Base-by-base conservation (phyloP, 2,113 vertebrate genomes). In the Abramis brama region DNA sequence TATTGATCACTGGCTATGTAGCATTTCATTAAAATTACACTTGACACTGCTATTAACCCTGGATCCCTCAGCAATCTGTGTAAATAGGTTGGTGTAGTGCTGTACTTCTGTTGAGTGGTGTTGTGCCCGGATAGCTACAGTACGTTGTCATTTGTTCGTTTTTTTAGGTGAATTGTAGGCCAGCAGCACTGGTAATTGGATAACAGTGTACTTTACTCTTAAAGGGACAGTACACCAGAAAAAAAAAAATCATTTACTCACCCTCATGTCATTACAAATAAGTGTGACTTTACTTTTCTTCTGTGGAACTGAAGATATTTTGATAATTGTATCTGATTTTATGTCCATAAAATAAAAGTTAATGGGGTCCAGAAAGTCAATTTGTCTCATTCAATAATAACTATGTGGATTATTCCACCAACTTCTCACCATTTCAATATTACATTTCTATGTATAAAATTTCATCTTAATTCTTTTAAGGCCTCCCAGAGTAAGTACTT, bases 1-100 rank as follows among this genome's bases (percentile, higher is more conserved):
- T 83, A 83, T 83, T 83, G 81, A 83, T 83, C 66, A 83, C 81
- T 71, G 81, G 81, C 81, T 66, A 73, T 83, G 81, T 83, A 83
- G 33, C 47, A 73, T 73, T 83, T 73, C 81, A 83, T 83, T 83
- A 73, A 73, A 83, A 83, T 83, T 55, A 45, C 81, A 83, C 81
- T 83, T 71, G 81, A 83, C 82, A 36, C 82, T 59, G 30, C 68
- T 74, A 73, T 83, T 73, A 83, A 36, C 66, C 66, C 81, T 25
- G 81, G 50, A 73, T 83, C 66, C 50, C 66, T 83, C 66, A 55
- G 30, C 64, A 70, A 43, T 71, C 64, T 59, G 47, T 55, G 47
- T 83, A 73, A 73, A 83, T 73, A 57, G 64, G 45, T 62, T 23
- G 17, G 12, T 80, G 36, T 64, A 80, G 78, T 27, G 23, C 23